These are phyloP conservation scores for Cacatua alba DNA, from an alignment of 2,113 vertebrate genomes.

Conservation along the genomic window DNA sequence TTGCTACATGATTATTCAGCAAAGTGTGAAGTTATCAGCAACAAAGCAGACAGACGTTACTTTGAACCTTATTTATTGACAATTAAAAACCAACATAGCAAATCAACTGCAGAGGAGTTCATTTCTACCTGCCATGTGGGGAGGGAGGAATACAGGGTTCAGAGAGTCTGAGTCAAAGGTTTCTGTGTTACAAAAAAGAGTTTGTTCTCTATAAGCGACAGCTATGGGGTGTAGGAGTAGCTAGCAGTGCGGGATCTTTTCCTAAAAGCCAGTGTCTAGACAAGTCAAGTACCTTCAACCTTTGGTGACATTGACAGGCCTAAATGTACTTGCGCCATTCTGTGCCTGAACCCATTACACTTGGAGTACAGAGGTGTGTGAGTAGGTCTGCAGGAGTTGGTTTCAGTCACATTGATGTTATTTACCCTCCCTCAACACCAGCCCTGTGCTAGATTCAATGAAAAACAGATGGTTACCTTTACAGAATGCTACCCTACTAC, in stretches of 20 bases:
- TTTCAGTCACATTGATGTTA: not conserved
- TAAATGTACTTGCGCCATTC: not conserved
- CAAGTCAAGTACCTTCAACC: not conserved
- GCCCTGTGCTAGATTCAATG: not conserved
- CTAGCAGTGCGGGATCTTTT: not conserved
- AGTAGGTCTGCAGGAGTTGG: not conserved
- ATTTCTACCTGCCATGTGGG: not conserved
- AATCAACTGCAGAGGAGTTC: not conserved
- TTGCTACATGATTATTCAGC: not conserved
- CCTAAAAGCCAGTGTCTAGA: not conserved
- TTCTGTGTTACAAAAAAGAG: not conserved
- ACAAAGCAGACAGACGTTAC: not conserved
- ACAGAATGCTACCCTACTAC: not conserved
- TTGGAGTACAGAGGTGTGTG: not conserved
- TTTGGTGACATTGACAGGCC: not conserved
- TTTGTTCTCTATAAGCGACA: not conserved
- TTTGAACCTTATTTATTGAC: not conserved
- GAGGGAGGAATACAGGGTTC: not conserved
- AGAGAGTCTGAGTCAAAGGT: not conserved
- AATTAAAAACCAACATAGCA: not conserved
- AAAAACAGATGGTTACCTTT: not conserved
- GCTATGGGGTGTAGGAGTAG: not conserved
- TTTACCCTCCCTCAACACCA: not conserved
- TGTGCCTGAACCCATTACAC: not conserved
- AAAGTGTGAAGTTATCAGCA: not conserved